Percentiles rank a stretch among this genome's conserved stretches.
Conservation (phyloP, 2,113 vertebrate species). For the Aix galericulata region DNA sequence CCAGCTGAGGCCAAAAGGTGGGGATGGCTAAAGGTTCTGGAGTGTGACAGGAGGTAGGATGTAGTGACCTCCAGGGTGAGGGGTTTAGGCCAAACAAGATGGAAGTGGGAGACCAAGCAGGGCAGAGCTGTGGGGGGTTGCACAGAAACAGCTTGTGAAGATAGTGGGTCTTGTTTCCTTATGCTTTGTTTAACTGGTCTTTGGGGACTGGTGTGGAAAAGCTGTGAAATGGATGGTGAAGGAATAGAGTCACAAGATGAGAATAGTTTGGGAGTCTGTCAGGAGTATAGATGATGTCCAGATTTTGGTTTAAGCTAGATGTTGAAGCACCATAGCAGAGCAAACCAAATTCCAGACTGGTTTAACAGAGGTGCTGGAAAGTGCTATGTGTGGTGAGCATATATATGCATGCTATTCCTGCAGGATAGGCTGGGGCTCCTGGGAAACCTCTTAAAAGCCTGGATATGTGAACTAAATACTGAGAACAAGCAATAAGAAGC, state of each 20-base stretch:
- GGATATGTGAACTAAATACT: not conserved
- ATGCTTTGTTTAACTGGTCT: not conserved
- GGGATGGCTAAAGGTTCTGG: not conserved
- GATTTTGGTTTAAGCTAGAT: not conserved
- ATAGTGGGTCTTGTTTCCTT: not conserved
- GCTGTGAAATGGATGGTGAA: not conserved
- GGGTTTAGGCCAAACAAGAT: not conserved
- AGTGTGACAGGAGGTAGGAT: not conserved
- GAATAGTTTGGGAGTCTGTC: not conserved
- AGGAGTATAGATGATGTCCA: not conserved
- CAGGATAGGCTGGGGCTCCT: not conserved
- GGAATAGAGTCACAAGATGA: not conserved
- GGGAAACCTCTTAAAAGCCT: not conserved
- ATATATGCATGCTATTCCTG: fast-evolving
- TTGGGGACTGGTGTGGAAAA: not conserved
- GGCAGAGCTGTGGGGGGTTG: not conserved
- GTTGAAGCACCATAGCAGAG: not conserved
- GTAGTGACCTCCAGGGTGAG: not conserved
- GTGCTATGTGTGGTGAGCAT: fast-evolving
- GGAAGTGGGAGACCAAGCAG: not conserved
- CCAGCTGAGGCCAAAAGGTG: not conserved
- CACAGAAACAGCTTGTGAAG: not conserved
- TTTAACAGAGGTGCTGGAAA: not conserved
- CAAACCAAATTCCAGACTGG: not conserved
- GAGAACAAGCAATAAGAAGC: not conserved